phyloP scores from a whole-genome alignment of 1,140 invertebrate species.

The Zelostemma sp. region DNA sequence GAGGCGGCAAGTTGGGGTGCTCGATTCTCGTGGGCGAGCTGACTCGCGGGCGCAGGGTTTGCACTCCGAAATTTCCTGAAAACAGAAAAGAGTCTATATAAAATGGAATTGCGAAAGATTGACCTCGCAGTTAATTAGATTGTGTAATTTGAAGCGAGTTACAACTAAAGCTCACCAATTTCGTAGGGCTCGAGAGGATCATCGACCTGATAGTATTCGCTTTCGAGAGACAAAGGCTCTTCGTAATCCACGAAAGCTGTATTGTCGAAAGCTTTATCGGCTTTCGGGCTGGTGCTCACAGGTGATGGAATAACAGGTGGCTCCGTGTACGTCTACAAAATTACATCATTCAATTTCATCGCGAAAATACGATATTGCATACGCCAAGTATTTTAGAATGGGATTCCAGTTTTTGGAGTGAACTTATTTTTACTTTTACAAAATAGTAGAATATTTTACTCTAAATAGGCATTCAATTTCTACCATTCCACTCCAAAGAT shows the following conservation, averaged over 20 bases:
- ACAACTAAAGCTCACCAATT: slow-evolving; percentile 50
- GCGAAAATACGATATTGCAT: too few species aligned
- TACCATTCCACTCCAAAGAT: too few species aligned
- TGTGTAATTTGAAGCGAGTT: background rate
- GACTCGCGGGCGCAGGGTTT: slow-evolving; percentile 72
- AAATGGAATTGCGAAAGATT: slow-evolving; percentile 7
- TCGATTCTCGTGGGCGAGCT: slow-evolving; percentile 85
- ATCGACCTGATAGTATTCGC: slow-evolving; percentile 79
- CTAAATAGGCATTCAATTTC: too few species aligned
- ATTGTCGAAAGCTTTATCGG: slow-evolving; percentile 75
- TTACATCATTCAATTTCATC: too few species aligned
- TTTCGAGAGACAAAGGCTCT: slow-evolving; percentile 77
- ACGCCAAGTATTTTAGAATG: too few species aligned
- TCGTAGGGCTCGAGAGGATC: slow-evolving; percentile 68
- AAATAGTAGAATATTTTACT: too few species aligned
- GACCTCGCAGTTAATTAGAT: background rate
- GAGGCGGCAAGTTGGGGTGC: slow-evolving; percentile 81
- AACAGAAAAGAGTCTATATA: background rate
- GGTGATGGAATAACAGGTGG: slow-evolving; percentile 55
- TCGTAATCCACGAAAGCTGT: slow-evolving; percentile 83
- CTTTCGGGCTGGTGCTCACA: slow-evolving; percentile 52
- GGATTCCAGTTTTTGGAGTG: too few species aligned
- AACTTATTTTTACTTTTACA: too few species aligned
- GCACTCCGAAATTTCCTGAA: slow-evolving; percentile 51
- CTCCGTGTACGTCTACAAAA: slow-evolving; percentile 62